These are phyloP conservation scores for Phrynocephalus versicolor DNA, from an alignment of 2,113 vertebrate genomes.

Conservation along the genomic window DNA sequence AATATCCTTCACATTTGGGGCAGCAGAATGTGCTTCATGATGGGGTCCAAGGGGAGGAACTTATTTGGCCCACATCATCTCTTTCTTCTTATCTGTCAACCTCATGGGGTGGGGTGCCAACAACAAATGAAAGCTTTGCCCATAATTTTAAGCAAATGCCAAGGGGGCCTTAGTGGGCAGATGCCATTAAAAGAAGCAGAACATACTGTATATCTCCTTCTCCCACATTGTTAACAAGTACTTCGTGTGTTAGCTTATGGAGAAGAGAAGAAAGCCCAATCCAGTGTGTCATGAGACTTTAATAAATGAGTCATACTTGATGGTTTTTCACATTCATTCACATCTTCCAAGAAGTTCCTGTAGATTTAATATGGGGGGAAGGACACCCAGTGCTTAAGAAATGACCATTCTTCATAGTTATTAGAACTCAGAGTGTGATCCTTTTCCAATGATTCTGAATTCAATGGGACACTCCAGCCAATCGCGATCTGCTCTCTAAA, in stretches of 20 bases:
- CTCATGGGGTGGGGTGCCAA: neutral
- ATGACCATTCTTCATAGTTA: slow-evolving; percentile 14
- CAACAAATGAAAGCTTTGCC: slow-evolving; percentile 7
- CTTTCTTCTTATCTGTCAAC: neutral
- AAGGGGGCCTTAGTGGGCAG: slow-evolving; percentile 16
- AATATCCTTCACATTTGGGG: neutral
- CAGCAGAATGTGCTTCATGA: neutral
- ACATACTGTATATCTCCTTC: slow-evolving; percentile 45
- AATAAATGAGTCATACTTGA: slow-evolving; percentile 58
- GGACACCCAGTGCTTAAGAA: slow-evolving; percentile 31
- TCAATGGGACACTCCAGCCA: slow-evolving; percentile 55
- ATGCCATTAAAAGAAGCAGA: neutral
- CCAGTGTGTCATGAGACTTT: slow-evolving; percentile 57
- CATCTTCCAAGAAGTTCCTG: slow-evolving; percentile 45
- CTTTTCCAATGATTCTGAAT: slow-evolving; percentile 48
- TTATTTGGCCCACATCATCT: neutral
- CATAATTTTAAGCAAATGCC: slow-evolving; percentile 41
- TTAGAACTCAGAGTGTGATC: slow-evolving; percentile 32
- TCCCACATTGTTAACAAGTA: slow-evolving; percentile 44
- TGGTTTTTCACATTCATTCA: slow-evolving; percentile 49
- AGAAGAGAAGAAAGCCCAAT: slow-evolving; percentile 7
- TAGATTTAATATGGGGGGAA: slow-evolving; percentile 51
- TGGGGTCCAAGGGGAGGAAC: neutral
- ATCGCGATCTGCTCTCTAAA: slow-evolving; percentile 59
- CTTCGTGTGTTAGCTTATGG: slow-evolving; percentile 37